phyloP scores from a whole-genome alignment of 2,113 vertebrate species.

The Planiliza haematocheilus region DNA sequence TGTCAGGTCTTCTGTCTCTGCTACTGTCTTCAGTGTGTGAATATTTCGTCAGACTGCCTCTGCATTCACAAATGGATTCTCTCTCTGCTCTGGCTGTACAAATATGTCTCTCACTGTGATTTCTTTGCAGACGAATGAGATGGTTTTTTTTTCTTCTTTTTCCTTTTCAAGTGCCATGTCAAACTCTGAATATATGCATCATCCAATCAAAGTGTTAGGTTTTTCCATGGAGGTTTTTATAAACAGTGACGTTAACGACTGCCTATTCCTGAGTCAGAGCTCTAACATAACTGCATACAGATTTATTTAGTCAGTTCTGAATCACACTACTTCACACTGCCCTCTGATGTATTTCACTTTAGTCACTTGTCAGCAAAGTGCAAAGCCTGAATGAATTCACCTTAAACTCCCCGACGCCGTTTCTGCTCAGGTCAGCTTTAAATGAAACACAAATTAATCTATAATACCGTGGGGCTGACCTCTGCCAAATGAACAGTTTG shows the following conservation, averaged over 20 bases:
- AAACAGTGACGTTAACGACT: conserved; percentile 11
- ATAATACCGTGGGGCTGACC: conserved; percentile 12
- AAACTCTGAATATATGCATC: conserved; percentile 15
- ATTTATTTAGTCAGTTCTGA: conserved; percentile 5
- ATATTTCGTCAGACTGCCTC: conserved; percentile 43
- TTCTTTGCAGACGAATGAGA: conserved; percentile 34
- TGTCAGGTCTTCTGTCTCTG: conserved; percentile 29
- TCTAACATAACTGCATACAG: background rate
- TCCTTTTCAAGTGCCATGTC: conserved; percentile 17
- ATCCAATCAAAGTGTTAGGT: conserved; percentile 6
- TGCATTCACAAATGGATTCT: conserved; percentile 27
- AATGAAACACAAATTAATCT: conserved; percentile 52
- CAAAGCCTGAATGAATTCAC: conserved; percentile 52
- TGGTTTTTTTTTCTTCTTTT: conserved; percentile 38
- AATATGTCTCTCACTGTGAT: conserved; percentile 35
- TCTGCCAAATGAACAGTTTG: conserved; percentile 46
- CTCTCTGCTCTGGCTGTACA: conserved; percentile 12
- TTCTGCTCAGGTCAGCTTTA: conserved; percentile 66
- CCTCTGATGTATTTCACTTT: conserved; percentile 38
- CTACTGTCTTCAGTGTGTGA: conserved; percentile 28
- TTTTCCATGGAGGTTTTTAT: background rate
- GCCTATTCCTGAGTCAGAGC: conserved; percentile 3
- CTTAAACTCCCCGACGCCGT: conserved; percentile 48
- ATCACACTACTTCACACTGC: conserved; percentile 13
- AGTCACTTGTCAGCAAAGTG: conserved; percentile 63